Evolutionary conservation across 92 coral and sea anemone species (phyloP).

Genomic region (Heliopora coerulea): DNA sequence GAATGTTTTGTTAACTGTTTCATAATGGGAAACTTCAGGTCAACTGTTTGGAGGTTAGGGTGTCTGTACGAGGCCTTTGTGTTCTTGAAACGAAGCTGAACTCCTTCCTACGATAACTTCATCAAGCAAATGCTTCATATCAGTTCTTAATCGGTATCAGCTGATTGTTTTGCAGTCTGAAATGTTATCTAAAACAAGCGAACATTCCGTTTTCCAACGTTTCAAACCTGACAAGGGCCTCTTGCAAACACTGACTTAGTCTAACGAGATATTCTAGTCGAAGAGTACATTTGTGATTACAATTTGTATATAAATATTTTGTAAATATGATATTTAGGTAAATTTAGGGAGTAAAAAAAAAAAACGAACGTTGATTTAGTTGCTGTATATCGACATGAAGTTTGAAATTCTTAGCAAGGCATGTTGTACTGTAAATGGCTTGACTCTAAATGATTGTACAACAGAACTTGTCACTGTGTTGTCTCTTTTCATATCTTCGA

Average conservation of each 20-base stretch:
- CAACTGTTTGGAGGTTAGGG: neutral
- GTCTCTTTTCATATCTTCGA: no score
- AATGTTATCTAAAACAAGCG: neutral
- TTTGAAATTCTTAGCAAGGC: neutral
- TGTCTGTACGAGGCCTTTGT: neutral
- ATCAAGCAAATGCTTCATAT: no score
- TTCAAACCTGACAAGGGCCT: neutral
- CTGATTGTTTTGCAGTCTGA: no score
- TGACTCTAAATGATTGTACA: neutral
- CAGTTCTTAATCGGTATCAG: no score
- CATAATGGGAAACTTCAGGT: neutral
- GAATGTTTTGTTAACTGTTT: neutral
- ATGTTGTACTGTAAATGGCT: neutral
- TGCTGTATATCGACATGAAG: neutral
- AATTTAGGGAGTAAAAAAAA: conserved; percentile 6
- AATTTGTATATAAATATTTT: conserved; percentile 43
- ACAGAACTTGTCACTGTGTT: no score
- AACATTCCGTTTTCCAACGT: neutral
- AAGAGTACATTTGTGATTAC: neutral
- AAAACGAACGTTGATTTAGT: neutral
- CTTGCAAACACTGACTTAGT: neutral
- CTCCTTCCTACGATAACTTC: no score
- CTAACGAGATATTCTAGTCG: neutral
- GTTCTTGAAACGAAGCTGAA: neutral
- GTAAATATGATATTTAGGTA: conserved; percentile 40